Percentiles rank a stretch among this genome's conserved stretches.
Evolutionary conservation across 2,888 invertebrate genomes (phyloP).

Genomic region (Patella caerulea): DNA sequence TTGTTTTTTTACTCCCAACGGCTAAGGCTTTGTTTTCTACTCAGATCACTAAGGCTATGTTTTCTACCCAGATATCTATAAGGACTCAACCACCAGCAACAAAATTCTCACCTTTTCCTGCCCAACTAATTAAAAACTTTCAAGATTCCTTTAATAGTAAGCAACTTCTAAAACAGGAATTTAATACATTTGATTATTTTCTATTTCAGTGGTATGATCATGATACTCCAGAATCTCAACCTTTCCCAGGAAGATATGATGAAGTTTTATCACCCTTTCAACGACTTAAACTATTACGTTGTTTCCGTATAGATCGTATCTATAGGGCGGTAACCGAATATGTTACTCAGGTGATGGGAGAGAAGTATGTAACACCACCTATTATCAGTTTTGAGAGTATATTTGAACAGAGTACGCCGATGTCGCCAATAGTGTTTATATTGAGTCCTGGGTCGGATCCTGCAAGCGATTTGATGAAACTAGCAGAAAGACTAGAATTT

Average conservation of each 20-base stretch:
- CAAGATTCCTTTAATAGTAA: not conserved
- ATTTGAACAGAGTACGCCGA: constrained; percentile 87
- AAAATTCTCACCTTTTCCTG: not conserved
- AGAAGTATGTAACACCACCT: constrained; percentile 90
- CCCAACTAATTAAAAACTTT: not conserved
- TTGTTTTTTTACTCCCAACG: too few species aligned
- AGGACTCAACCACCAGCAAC: too few species aligned
- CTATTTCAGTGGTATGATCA: constrained; percentile 84
- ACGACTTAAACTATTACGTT: constrained; percentile 86
- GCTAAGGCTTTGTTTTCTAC: too few species aligned
- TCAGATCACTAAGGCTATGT: too few species aligned
- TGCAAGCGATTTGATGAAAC: constrained; percentile 71
- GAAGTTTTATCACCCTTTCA: constrained; percentile 78
- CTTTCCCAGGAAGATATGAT: constrained; percentile 82
- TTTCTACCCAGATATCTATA: too few species aligned
- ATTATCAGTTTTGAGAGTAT: constrained; percentile 87
- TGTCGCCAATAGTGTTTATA: constrained; percentile 73
- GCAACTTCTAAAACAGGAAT: too few species aligned
- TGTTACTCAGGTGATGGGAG: constrained; percentile 86
- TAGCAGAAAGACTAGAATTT: constrained; percentile 72
- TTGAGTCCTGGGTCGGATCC: constrained; percentile 73
- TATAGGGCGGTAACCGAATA: constrained; percentile 88
- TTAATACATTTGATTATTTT: not conserved
- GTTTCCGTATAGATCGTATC: constrained; percentile 90
- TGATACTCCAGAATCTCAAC: constrained; percentile 83